phyloP scores from a whole-genome alignment of 2,888 invertebrate genomes.

The Eupithecia exiguata region DNA sequence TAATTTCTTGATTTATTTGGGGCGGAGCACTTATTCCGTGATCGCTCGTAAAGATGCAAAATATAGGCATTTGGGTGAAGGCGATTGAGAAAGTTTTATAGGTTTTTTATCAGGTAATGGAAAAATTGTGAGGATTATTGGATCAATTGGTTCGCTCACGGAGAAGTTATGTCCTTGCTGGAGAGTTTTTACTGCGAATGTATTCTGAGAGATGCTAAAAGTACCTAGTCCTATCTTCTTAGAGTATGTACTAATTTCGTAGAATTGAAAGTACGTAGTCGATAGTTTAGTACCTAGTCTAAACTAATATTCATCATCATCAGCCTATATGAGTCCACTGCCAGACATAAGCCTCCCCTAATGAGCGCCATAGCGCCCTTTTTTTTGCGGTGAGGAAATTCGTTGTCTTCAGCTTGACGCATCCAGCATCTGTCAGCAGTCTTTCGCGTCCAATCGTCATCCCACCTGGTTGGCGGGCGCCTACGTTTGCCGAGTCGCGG shows the following conservation, averaged over 20 bases:
- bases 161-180: constrained; percentile 5
- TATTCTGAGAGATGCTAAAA: constrained; percentile 5
- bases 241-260: not conserved
- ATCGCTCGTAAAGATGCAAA: constrained; percentile 39
- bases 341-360: no score
- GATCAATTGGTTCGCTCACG: constrained; percentile 22
- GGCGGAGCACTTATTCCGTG: constrained; percentile 28
- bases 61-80: constrained; percentile 30
- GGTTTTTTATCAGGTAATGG: constrained; percentile 37
- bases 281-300: not conserved
- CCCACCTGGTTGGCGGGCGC: no score
- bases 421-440: no score
- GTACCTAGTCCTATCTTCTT: not conserved
- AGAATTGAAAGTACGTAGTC: not conserved
- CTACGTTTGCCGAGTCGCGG: no score
- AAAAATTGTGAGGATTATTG: constrained; percentile 24
- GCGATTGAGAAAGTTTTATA: constrained; percentile 34
- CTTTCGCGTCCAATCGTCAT: no score
- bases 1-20: constrained; percentile 35
- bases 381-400: no score
- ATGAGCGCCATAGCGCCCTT: no score
- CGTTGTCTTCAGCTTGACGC: no score
- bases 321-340: no score
- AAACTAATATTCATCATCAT: no score
- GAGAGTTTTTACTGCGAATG: not conserved